Evolutionary conservation across 2,888 invertebrate species (phyloP).

Genomic region (Drosophila paracracens): DNA sequence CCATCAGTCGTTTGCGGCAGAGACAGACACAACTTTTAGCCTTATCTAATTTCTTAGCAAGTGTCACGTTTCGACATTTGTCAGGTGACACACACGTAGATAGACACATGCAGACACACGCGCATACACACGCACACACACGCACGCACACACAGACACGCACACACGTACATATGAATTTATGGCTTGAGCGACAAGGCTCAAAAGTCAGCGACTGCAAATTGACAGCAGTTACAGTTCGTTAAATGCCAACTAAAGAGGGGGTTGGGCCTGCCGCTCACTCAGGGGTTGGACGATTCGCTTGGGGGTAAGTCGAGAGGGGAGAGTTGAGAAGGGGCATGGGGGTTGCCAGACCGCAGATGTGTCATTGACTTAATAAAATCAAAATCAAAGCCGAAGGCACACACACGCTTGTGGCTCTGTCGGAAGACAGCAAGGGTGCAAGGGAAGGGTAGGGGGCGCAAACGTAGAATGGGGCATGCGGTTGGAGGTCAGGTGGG

Average conservation of each 20-base stretch:
- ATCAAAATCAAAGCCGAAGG: slow-evolving; percentile 81
- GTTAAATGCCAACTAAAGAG: slow-evolving; percentile 69
- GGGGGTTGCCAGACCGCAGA: slow-evolving; percentile 70
- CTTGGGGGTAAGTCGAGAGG: background rate
- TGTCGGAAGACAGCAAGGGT: background rate
- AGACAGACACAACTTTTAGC: slow-evolving; percentile 60
- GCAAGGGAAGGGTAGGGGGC: background rate
- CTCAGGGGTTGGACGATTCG: slow-evolving; percentile 3
- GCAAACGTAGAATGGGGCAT: background rate
- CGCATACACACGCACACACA: slow-evolving; percentile 9
- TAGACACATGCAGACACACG: slow-evolving; percentile 10
- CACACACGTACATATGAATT: slow-evolving; percentile 46
- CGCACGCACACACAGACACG: slow-evolving; percentile 6
- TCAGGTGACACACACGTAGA: slow-evolving; percentile 65
- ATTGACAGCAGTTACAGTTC: slow-evolving; percentile 83
- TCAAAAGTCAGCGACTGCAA: slow-evolving; percentile 80
- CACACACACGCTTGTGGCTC: slow-evolving; percentile 62
- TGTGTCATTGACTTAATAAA: slow-evolving; percentile 82
- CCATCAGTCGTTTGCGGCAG: slow-evolving; percentile 24
- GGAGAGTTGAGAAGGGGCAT: background rate
- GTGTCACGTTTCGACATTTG: slow-evolving; percentile 80
- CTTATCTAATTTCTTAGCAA: slow-evolving; percentile 81
- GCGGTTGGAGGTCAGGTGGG: background rate
- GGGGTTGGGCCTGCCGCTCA: background rate
- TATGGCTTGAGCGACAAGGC: slow-evolving; percentile 62